Conservation (phyloP, 2,797 vertebrate species). For the Macropodus opercularis region DNA sequence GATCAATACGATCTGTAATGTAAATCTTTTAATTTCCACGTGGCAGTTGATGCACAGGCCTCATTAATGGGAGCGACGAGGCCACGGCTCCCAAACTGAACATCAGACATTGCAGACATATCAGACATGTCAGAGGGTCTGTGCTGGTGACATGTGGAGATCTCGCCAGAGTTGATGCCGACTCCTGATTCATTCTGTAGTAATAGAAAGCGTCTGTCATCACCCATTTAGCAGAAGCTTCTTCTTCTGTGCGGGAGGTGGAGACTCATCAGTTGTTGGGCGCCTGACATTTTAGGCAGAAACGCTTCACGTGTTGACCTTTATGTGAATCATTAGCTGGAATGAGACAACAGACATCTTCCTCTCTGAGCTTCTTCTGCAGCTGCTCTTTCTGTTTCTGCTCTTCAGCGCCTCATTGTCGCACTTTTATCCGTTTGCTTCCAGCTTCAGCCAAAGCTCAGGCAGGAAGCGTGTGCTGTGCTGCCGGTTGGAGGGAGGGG, state of each 20-base stretch:
- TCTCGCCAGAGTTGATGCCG: not conserved
- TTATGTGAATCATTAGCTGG: conserved; percentile 44
- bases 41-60: conserved; percentile 9
- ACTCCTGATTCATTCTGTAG: conserved; percentile 11
- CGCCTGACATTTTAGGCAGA: conserved; percentile 45
- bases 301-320: conserved; percentile 45
- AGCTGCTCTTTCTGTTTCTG: not conserved
- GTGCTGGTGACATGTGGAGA: not conserved
- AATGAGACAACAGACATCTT: conserved; percentile 17
- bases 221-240: conserved; percentile 29
- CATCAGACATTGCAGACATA: no score
- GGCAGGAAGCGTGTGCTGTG: not conserved
- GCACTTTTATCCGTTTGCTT: not conserved
- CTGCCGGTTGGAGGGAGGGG: conserved; percentile 4
- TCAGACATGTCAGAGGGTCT: not conserved
- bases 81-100: not conserved
- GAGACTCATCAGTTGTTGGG: conserved; percentile 32
- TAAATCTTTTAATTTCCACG: conserved; percentile 25
- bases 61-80: conserved; percentile 35
- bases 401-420: not conserved
- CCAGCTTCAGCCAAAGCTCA: conserved; percentile 1
- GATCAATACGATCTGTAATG: conserved; percentile 41
- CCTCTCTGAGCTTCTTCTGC: not conserved
- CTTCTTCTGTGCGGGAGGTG: not conserved
- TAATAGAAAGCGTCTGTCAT: conserved; percentile 20